These are phyloP conservation scores for Ranitomeya variabilis DNA, from an alignment of 2,113 vertebrate genomes.

Conservation along the genomic window DNA sequence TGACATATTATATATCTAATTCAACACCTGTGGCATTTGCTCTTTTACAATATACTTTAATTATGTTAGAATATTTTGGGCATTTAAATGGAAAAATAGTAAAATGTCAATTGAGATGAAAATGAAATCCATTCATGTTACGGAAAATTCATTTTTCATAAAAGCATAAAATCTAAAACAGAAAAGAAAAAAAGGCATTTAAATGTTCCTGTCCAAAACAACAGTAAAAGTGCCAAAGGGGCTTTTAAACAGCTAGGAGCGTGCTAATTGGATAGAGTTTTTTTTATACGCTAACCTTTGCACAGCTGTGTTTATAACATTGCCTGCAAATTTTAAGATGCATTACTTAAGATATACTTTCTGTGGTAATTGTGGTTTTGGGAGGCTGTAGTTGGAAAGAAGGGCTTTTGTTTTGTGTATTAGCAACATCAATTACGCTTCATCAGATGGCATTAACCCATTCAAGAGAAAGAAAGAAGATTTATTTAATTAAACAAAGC, in stretches of 20 bases:
- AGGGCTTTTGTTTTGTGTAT: slow-evolving; percentile 52
- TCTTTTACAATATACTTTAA: slow-evolving; percentile 28
- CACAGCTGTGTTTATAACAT: slow-evolving; percentile 67
- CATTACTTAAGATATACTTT: slow-evolving; percentile 59
- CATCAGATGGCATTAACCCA: slow-evolving; percentile 50
- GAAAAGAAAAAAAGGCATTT: slow-evolving; percentile 58
- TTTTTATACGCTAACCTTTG: slow-evolving; percentile 61
- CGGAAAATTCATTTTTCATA: slow-evolving; percentile 61
- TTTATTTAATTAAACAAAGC: slow-evolving; percentile 24
- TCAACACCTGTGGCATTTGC: slow-evolving; percentile 48
- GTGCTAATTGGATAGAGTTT: slow-evolving; percentile 64
- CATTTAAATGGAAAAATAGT: slow-evolving; percentile 48
- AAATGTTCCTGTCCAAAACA: slow-evolving; percentile 61
- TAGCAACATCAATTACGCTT: slow-evolving; percentile 48
- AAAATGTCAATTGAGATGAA: slow-evolving; percentile 61
- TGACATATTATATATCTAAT: slow-evolving; percentile 40
- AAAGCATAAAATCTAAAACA: slow-evolving; percentile 58
- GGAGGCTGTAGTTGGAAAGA: slow-evolving; percentile 58
- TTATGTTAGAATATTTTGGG: slow-evolving; percentile 44
- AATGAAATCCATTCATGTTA: slow-evolving; percentile 61
- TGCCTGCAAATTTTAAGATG: slow-evolving; percentile 62
- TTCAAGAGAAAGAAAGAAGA: slow-evolving; percentile 34
- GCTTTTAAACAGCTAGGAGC: slow-evolving; percentile 58
- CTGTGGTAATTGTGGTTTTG: slow-evolving; percentile 61
- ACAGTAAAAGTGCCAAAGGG: slow-evolving; percentile 57